Evolutionary conservation across 2,888 invertebrate species (phyloP).

Genomic region (Sphecodes monilicornis): DNA sequence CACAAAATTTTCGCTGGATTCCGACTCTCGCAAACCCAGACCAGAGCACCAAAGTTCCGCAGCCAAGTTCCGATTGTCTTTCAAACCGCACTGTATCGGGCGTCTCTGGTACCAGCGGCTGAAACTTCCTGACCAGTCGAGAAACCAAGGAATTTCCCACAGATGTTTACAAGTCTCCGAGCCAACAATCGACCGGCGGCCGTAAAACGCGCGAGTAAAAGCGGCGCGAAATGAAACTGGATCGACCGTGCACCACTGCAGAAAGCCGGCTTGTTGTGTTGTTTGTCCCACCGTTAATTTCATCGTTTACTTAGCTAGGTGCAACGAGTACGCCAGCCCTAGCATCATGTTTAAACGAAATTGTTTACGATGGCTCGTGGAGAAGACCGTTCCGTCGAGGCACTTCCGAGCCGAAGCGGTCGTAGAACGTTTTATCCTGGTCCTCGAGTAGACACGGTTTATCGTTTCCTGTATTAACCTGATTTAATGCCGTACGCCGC

Average conservation of each 20-base stretch:
- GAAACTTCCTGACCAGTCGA: neutral
- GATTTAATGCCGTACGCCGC: slow-evolving; percentile 52
- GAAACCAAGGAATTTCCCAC: neutral
- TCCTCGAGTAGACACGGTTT: slow-evolving; percentile 51
- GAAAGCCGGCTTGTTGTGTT: neutral
- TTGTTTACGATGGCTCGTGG: slow-evolving; percentile 42
- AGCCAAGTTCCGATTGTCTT: neutral
- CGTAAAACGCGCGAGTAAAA: slow-evolving; percentile 29
- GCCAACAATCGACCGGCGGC: slow-evolving; percentile 1
- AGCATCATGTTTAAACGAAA: slow-evolving; percentile 25
- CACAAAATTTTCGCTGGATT: neutral
- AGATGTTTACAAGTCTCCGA: neutral
- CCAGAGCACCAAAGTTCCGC: neutral
- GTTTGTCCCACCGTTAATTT: slow-evolving; percentile 45
- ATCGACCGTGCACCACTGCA: slow-evolving; percentile 29
- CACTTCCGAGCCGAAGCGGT: slow-evolving; percentile 28
- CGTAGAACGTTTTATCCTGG: slow-evolving; percentile 13
- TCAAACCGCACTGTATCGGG: neutral
- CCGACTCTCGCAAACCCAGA: neutral
- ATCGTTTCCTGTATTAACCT: slow-evolving; percentile 58
- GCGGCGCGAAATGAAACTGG: slow-evolving; percentile 64
- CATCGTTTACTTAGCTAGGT: slow-evolving; percentile 49
- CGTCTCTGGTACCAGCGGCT: neutral
- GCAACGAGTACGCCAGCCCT: slow-evolving; percentile 34
- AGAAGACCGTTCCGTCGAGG: slow-evolving; percentile 37